phyloP scores from a whole-genome alignment of 2,888 invertebrate species.

The Hyposoter dolosus region DNA sequence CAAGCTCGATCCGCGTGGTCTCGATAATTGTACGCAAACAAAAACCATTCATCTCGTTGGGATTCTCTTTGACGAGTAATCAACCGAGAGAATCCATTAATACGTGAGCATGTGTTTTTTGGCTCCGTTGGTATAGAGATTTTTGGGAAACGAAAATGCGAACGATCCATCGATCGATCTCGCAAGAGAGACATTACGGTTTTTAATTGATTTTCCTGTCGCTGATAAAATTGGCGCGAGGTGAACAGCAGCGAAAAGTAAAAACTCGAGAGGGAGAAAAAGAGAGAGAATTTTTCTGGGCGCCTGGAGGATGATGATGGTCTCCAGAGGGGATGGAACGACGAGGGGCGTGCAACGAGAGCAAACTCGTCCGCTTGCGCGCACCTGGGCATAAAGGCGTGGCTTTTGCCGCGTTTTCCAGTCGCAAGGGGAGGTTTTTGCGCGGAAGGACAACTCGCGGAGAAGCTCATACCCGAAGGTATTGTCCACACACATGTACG shows the following conservation, averaged over 20 bases:
- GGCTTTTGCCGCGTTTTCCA: constrained; percentile 76
- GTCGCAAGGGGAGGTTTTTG: constrained; percentile 54
- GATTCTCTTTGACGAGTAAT: background rate
- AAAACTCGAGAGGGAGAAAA: background rate
- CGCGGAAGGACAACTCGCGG: constrained; percentile 54
- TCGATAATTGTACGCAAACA: background rate
- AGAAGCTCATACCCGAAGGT: constrained; percentile 34
- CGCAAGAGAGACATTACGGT: background rate
- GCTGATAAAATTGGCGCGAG: background rate
- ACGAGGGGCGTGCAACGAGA: constrained; percentile 58
- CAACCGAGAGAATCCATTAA: background rate
- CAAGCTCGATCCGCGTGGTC: background rate
- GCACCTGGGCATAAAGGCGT: constrained; percentile 84
- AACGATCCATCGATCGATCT: background rate
- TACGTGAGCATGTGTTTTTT: background rate
- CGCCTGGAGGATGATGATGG: constrained; percentile 41
- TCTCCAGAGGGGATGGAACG: constrained; percentile 43
- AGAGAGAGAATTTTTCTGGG: constrained; percentile 14
- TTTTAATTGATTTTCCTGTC: background rate
- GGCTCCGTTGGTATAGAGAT: background rate
- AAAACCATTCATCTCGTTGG: background rate
- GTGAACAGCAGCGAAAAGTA: background rate
- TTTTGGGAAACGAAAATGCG: background rate
- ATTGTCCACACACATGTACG: background rate
- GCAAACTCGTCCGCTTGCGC: constrained; percentile 71